Conservation (phyloP, 2,113 vertebrate genomes). For the Triplophysa siluroides region DNA sequence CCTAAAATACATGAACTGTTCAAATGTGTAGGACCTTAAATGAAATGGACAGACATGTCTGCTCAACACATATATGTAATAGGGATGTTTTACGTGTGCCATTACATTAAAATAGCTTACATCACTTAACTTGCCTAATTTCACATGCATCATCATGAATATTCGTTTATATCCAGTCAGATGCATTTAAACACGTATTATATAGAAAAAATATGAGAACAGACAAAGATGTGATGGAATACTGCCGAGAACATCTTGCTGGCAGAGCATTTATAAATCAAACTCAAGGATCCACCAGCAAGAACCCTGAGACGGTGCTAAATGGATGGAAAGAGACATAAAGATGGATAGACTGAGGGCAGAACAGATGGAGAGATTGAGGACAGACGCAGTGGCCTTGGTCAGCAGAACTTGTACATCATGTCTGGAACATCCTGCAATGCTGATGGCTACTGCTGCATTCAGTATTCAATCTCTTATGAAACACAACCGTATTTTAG, state of each 20-base stretch:
- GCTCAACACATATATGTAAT: no score
- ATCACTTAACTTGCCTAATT: neutral
- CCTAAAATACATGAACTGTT: no score
- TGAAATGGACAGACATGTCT: no score
- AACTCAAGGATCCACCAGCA: constrained; percentile 38
- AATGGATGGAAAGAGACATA: constrained; percentile 25
- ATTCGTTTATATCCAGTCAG: neutral
- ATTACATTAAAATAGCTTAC: no score
- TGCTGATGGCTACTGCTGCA: constrained; percentile 17
- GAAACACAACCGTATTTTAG: constrained; percentile 33
- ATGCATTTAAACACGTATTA: neutral
- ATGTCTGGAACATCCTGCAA: constrained; percentile 23
- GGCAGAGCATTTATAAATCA: constrained; percentile 45
- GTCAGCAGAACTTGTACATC: constrained; percentile 45
- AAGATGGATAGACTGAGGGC: constrained; percentile 23
- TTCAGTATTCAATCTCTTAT: constrained; percentile 42
- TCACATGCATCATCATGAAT: no score
- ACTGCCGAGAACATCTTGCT: constrained; percentile 15
- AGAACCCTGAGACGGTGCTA: constrained; percentile 21
- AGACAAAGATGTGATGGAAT: neutral
- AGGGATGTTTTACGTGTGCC: no score
- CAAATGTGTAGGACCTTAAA: no score
- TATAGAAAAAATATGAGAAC: neutral
- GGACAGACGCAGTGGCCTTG: constrained; percentile 50
- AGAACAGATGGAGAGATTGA: constrained; percentile 22